Base-by-base conservation (phyloP, 2,797 vertebrate species). In the Pseudocheirus occidentalis region DNA sequence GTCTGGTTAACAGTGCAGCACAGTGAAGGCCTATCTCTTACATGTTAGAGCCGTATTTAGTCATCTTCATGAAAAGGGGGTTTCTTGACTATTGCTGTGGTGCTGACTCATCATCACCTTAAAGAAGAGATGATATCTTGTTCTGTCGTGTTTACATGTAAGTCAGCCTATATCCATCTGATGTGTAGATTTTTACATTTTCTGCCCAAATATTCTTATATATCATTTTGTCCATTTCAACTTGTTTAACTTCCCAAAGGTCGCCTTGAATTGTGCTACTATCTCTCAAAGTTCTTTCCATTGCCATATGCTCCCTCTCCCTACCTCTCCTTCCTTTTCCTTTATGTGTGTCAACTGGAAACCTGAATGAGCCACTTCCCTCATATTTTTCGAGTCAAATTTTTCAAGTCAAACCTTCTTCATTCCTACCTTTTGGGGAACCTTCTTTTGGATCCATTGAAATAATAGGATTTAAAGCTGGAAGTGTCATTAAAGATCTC, bases 381-480 rank as follows among this genome's bases (percentile, higher is more conserved):
- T 66, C 94, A 95, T 97, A 96, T 97, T 96, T 9, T 90, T 50
- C 59, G 97, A 73, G 95, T 94, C 93, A 95, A 97, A 96, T n/a
- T n/a, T n/a, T 90, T 50, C 59, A 97, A 73, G 95, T 94, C 93
- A 95, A 97, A 96, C 94, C 34, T 93, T 16, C 2, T 50, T 55
- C 58, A 92, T 66, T 92, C 93, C 91, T 91, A 57, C 56, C 90
- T 96, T 92, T 95, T 95, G 89, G 93, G 97, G 97, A 97, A 95
- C 31, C 40, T 87, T 87, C 73, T 50, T 50, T 21, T 50, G 40
- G 40, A 87, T 73, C 5, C 66, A 21, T 40, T 73, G n/a, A 73
- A n/a, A 73, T 73, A 40, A 40, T 40, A 73, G 66, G n/a, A 73
- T 87, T 81, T 28, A 87, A 50, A 46, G 21, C 21, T 46, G 40